Conservation (phyloP, 2,888 invertebrate genomes). For the Darwinula stevensoni region DNA sequence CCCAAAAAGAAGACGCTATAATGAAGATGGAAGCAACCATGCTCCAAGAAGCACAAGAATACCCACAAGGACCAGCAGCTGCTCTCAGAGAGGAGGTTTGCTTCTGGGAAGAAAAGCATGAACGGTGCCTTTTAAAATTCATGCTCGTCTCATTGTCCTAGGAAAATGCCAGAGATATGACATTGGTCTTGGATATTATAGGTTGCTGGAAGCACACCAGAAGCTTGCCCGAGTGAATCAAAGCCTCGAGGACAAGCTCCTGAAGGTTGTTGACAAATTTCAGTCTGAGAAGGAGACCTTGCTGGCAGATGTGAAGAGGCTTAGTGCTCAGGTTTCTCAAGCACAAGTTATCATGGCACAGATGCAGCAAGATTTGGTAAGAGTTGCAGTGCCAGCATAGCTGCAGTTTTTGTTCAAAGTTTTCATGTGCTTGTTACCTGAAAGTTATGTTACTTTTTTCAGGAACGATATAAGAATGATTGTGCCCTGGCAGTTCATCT, state of each 20-base stretch:
- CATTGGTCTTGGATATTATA: slow-evolving; percentile 15
- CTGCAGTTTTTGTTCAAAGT: no score
- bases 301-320: slow-evolving; percentile 53
- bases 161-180: no score
- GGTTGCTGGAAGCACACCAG: slow-evolving; percentile 72
- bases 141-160: not conserved
- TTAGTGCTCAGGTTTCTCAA: slow-evolving; percentile 52
- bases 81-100: slow-evolving; percentile 50
- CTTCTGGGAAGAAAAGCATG: slow-evolving; percentile 77
- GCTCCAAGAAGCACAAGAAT: slow-evolving; percentile 32
- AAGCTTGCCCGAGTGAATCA: slow-evolving; percentile 80
- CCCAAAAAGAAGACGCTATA: no score
- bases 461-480: slow-evolving; percentile 81
- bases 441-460: no score
- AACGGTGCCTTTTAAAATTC: slow-evolving; percentile 24
- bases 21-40: slow-evolving; percentile 63
- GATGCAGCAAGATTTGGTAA: slow-evolving; percentile 38
- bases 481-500: slow-evolving; percentile 76
- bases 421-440: no score
- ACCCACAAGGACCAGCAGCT: slow-evolving; percentile 35
- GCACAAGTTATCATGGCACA: slow-evolving; percentile 54
- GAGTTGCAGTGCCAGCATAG: not conserved
- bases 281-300: slow-evolving; percentile 61
- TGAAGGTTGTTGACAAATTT: slow-evolving; percentile 70
- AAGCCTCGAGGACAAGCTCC: slow-evolving; percentile 68